Evolutionary conservation across 2,888 invertebrate genomes (phyloP), one percentile per base, ranked within the genome.

Genomic region (Limenitis arthemis): DNA sequence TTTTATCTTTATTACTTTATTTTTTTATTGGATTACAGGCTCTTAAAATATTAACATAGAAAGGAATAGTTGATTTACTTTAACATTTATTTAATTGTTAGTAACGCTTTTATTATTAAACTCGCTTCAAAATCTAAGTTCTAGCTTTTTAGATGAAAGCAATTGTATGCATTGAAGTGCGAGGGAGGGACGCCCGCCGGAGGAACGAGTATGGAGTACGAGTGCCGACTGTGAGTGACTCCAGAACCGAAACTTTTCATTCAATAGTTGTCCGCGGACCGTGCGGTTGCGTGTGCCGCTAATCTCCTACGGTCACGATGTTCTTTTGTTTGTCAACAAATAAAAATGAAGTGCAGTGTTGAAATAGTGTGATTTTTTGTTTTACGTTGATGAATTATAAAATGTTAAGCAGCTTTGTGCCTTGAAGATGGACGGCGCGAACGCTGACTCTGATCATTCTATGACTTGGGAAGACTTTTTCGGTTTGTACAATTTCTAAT

Each of bases 391-490:
- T 55, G 55, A 44, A 48, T 60, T 54, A 39, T 53, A 52, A 55
- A 53, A 64, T 78, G 75, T 70, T 65, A 54, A 68, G 61, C 64
- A 58, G 61, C 55, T 60, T 62, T 69, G 74, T 77, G 58, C 32
- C 58, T 65, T 62, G 72, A 84, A 79, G 70, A 87, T 87, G 86
- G 87, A 87, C 72, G 86, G 82, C 70, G 77, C 82, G 63, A 86
- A 81, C 66, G 86, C 85, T 68, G 91, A 91, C 75, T 91, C 90
- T 65, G 91, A 91, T 77, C 89, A 89, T 68, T 91, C 90, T 73
- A 88, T 90, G 86, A 90, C 89, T 72, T 91, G 91, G 91, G 91
- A 91, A 77, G 91, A 91, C 70, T 91, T 91, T 86, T 91, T 90
- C 70, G 91, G 91, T 91, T 69, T 81, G 90, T 86, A 60, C 54